A percentile compares a stretch with the other conserved stretches of the same genome.
These are phyloP conservation scores for Lamprologus tigripictilis DNA, from an alignment of 2,113 vertebrate genomes.

Conservation along the genomic window DNA sequence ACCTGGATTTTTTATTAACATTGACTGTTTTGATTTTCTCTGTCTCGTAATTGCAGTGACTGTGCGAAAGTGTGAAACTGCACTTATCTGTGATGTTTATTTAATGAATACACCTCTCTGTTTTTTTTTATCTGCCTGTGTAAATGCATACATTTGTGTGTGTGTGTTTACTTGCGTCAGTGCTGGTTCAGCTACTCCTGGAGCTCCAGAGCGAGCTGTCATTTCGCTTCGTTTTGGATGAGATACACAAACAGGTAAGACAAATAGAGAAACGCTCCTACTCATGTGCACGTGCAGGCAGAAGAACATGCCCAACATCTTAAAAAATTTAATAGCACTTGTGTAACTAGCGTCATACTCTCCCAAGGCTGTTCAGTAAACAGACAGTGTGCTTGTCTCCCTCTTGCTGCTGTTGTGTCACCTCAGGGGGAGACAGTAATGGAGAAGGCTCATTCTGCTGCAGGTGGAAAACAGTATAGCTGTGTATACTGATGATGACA, in stretches of 20 bases:
- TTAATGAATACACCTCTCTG: neutral
- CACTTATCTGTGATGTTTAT: neutral
- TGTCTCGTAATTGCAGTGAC: neutral
- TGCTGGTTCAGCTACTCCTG: conserved; percentile 78
- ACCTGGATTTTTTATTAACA: neutral
- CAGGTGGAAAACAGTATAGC: conserved; percentile 14
- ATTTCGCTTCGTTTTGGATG: conserved; percentile 73
- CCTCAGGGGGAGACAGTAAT: neutral
- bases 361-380: conserved; percentile 29
- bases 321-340: conserved; percentile 7
- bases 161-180: conserved; percentile 61
- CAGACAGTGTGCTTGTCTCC: neutral
- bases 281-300: neutral
- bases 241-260: conserved; percentile 83
- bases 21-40: neutral
- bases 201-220: conserved; percentile 78
- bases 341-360: neutral
- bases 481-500: conserved; percentile 14
- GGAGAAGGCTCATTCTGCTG: conserved; percentile 17
- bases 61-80: neutral
- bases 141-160: neutral
- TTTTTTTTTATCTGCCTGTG: neutral
- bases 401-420: conserved; percentile 20
- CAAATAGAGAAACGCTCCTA: neutral
- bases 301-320: neutral